A percentile compares a stretch with the other conserved stretches of the same genome.
These are phyloP conservation scores for Phylloscopus collybita DNA, from an alignment of 2,797 vertebrate genomes.

Conservation along the genomic window DNA sequence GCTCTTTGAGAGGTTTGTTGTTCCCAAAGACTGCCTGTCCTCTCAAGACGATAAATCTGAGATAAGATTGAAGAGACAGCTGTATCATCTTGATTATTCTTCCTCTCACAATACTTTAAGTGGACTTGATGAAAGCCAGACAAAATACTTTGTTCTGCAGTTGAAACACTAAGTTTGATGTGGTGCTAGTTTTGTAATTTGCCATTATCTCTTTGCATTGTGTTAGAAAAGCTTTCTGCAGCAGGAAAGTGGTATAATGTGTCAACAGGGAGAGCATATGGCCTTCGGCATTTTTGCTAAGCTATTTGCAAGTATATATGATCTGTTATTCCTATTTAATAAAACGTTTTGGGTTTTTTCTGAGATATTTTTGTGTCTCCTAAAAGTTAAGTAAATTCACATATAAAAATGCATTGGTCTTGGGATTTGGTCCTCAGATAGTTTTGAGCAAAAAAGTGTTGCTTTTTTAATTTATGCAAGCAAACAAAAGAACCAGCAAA, in stretches of 20 bases:
- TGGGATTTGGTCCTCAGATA: conserved; percentile 10
- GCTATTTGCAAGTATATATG: neutral
- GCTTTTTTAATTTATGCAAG: neutral
- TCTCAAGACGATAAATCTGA: neutral
- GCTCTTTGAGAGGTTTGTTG: neutral
- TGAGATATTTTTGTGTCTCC: neutral
- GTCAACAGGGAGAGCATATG: neutral
- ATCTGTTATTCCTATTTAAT: neutral
- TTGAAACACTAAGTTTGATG: neutral
- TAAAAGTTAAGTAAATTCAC: neutral
- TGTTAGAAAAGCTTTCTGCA: neutral
- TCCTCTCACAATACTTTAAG: neutral
- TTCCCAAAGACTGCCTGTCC: neutral
- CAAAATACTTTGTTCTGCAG: neutral
- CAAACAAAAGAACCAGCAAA: neutral
- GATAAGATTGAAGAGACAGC: neutral
- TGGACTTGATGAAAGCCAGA: neutral
- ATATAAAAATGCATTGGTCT: neutral
- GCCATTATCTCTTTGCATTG: neutral
- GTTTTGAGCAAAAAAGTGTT: neutral
- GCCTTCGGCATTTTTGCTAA: neutral
- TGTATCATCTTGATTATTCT: conserved; percentile 1
- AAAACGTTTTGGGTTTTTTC: neutral
- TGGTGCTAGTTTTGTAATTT: neutral
- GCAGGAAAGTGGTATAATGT: neutral